Evolutionary conservation across 1,140 invertebrate genomes (phyloP).

Genomic region (Cotesia glomerata): DNA sequence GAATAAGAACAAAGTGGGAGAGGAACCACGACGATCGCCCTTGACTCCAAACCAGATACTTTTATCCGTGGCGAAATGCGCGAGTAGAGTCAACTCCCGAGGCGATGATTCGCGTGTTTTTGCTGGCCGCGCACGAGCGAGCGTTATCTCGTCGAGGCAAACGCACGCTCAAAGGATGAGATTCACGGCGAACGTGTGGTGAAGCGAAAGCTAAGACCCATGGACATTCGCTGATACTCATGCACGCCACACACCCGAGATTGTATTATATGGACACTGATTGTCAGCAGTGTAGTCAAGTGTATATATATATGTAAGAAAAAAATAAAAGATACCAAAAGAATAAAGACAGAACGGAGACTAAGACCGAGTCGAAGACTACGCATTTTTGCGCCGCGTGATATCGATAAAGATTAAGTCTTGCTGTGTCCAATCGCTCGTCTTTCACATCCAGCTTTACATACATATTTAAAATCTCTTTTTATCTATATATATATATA

Average conservation of each 20-base stretch:
- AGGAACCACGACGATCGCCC: conserved; percentile 17
- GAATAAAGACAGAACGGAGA: not conserved
- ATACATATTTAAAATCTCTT: not conserved
- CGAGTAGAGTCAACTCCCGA: not conserved
- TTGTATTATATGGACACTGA: not conserved
- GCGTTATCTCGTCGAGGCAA: conserved; percentile 10
- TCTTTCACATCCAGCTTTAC: not conserved
- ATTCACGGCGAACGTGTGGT: conserved; percentile 1
- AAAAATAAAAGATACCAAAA: not conserved
- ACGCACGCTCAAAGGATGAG: conserved; percentile 1
- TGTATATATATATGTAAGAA: not conserved
- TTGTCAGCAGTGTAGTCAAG: too few species aligned
- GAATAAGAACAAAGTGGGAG: conserved; percentile 11
- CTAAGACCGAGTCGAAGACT: not conserved
- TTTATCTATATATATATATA: not conserved
- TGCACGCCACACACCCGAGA: not conserved
- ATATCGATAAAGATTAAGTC: conserved; percentile 16
- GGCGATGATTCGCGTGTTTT: conserved; percentile 13
- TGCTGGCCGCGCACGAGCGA: not conserved
- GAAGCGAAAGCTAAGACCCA: not conserved
- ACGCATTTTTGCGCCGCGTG: conserved; percentile 7
- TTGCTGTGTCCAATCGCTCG: not conserved
- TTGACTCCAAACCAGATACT: conserved; percentile 7
- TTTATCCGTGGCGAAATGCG: conserved; percentile 14
- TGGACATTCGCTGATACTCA: too few species aligned